phyloP scores from a whole-genome alignment of 2,113 vertebrate genomes.

The Neolamprologus variostigma region DNA sequence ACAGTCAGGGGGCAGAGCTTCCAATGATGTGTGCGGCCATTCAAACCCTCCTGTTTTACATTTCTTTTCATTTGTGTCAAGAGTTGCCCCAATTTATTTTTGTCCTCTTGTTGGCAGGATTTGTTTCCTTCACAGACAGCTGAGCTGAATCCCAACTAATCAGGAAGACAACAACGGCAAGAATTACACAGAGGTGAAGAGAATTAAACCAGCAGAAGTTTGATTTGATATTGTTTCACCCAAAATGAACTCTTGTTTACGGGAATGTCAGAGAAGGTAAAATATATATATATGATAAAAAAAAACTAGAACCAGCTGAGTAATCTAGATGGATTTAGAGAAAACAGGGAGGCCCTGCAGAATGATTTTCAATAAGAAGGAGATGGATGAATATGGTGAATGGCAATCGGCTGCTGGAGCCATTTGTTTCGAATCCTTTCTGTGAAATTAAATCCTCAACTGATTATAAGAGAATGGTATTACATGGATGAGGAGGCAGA shows the following conservation, averaged over 20 bases:
- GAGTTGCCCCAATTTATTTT: not conserved
- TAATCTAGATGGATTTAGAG: slow-evolving; percentile 53
- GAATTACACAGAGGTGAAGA: not conserved
- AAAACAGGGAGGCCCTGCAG: slow-evolving; percentile 14
- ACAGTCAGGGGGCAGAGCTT: not conserved
- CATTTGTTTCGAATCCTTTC: slow-evolving; percentile 60
- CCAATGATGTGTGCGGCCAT: not conserved
- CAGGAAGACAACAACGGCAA: not conserved
- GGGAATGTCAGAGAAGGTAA: not conserved
- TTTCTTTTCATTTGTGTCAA: not conserved
- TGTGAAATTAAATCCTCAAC: slow-evolving; percentile 67
- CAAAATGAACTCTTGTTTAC: not conserved
- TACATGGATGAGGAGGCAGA: slow-evolving; percentile 61
- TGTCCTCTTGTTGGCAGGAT: not conserved
- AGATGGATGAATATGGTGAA: slow-evolving; percentile 49
- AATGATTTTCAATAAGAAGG: slow-evolving; percentile 49
- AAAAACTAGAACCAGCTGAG: slow-evolving; percentile 14
- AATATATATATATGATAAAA: not conserved
- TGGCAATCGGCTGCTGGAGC: slow-evolving; percentile 32
- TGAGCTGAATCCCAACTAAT: not conserved
- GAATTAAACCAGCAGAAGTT: not conserved
- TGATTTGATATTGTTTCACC: slow-evolving; percentile 30
- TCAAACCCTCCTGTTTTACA: not conserved
- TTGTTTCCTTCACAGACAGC: not conserved
- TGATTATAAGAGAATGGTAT: slow-evolving; percentile 63